Evolutionary conservation across 2,797 vertebrate genomes (phyloP), one percentile per base, ranked within the genome.

Genomic region (Erpetoichthys calabaricus): DNA sequence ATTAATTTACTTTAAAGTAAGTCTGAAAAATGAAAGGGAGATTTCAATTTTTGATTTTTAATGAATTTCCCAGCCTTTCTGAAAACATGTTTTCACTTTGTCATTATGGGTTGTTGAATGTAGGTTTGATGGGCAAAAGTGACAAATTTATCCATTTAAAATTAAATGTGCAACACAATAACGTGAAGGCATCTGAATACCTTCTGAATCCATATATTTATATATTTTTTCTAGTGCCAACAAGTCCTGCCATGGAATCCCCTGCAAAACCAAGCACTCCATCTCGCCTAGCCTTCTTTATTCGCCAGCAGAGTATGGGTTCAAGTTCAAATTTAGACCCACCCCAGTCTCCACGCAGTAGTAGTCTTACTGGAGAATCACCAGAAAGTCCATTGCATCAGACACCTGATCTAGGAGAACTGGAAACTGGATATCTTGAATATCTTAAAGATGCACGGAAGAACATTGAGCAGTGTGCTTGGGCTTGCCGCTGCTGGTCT

Each of bases 371-470:
- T 52, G 65, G 71, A 42, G 67, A 83, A 1, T 74, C 87, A 0
- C 60, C 80, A 0, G 83, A 88, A 45, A 94, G 92, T 72, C 90
- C 91, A 1, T 58, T 78, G 62, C 88, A 86, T 70, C 70, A 75
- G 60, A 70, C 25, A 61, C 58, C 60, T 69, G 84, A 81, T 53
- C 46, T 71, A 65, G 65, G 89, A 0, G 90, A 92, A 60, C 83
- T 89, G 76, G 92, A 97, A 56, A 77, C 82, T 1, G 92, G 92
- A 47, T 98, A 97, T 78, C 74, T 98, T 71, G 92, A 97, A 47
- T 98, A 98, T 74, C 84, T 98, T 62, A 84, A 77, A 59, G 94
- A 97, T 0, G 91, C 91, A 0, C 86, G 86, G 3, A 75, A 66
- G 56, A 79, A 83, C 58, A 85, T 97, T 0, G 91, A 95, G 71